These are phyloP conservation scores for Acanthurus tractus DNA, from an alignment of 2,797 vertebrate genomes.

Conservation along the genomic window DNA sequence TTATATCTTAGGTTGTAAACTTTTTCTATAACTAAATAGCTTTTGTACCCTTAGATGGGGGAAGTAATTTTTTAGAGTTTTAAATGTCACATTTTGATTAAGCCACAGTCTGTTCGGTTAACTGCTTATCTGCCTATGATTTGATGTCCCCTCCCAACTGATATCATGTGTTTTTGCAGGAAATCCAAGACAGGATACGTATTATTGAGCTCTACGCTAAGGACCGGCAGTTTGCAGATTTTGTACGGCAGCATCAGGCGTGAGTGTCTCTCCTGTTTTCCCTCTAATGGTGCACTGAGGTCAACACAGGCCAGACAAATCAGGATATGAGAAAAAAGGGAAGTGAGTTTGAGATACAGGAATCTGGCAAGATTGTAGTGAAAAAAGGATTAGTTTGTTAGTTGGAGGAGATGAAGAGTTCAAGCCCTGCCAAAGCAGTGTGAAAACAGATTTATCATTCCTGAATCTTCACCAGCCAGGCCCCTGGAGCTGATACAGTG, in stretches of 20 bases:
- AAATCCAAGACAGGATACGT: slow-evolving; percentile 97
- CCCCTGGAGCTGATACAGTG: slow-evolving; percentile 43
- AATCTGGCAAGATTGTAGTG: slow-evolving; percentile 20
- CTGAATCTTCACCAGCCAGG: slow-evolving; percentile 51
- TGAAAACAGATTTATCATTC: slow-evolving; percentile 58
- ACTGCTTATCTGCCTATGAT: slow-evolving; percentile 48
- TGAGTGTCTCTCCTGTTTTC: slow-evolving; percentile 80
- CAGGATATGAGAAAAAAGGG: slow-evolving; percentile 28
- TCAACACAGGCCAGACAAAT: slow-evolving; percentile 38
- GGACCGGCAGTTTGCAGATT: slow-evolving; percentile 95
- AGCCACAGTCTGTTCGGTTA: slow-evolving; percentile 22
- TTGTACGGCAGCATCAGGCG: slow-evolving; percentile 93
- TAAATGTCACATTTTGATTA: slow-evolving; percentile 37
- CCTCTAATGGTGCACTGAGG: slow-evolving; percentile 34
- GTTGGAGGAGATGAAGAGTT: slow-evolving; percentile 26
- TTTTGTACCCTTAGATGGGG: background rate
- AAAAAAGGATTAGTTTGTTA: slow-evolving; percentile 24
- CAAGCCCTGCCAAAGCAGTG: slow-evolving; percentile 36
- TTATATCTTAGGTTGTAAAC: background rate
- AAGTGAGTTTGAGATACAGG: slow-evolving; percentile 53
- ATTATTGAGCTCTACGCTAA: slow-evolving; percentile 96
- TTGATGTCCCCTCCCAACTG: slow-evolving; percentile 42
- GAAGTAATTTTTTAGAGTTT: background rate
- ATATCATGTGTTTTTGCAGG: slow-evolving; percentile 83
- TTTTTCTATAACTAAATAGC: background rate